Base-by-base conservation (phyloP, 64 coral and sea anemone species). In the Dendrophyllia cribrosa region DNA sequence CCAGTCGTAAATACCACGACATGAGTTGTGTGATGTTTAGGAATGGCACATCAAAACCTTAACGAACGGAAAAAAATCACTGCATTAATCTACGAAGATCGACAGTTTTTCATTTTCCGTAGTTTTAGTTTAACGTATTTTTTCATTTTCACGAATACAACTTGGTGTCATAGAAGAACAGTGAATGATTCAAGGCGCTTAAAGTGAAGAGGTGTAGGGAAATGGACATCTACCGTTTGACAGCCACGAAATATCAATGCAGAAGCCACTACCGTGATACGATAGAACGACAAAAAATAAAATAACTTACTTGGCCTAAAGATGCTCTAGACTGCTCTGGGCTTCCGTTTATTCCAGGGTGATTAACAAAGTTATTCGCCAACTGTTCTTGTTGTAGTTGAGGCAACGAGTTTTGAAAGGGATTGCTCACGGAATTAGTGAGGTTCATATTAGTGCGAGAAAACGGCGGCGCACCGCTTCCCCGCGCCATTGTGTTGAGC, bases 361-460 rank as follows among this genome's bases (percentile, higher is more conserved):
- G 92, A 55, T 76, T 58, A 70, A 89, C 74, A 82, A 94, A 94
- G 17, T 94, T 89, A 63, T 76, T 74, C 58, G 89, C 82, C 82
- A 74, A 81, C 70, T 94, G 92, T 1, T 94, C 92, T 82, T 77
- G 87, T 49, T 87, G 19, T 53, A 94, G 14, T 15, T 94, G 92
- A 89, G 86, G 51, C 43, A 94, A 60, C n/a, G 86, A 75, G 71
- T 94, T 94, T 89, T 88, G 86, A 66, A 89, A 94, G 20, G 86
- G 74, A 94, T 89, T 94, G 63, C 70, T 74, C 20, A 77, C 87
- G 60, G 92, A 88, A 89, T 83, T 94, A 77, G 58, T 96, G 74
- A 90, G 60, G 81, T 88, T 94, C 95, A 94, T 93, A 71, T 84
- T 91, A 85, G 95, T 43, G 56, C 92, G 92, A 84, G 76, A 75